Evolutionary conservation across 1,140 invertebrate species (phyloP).

Genomic region (Saccostrea echinata): DNA sequence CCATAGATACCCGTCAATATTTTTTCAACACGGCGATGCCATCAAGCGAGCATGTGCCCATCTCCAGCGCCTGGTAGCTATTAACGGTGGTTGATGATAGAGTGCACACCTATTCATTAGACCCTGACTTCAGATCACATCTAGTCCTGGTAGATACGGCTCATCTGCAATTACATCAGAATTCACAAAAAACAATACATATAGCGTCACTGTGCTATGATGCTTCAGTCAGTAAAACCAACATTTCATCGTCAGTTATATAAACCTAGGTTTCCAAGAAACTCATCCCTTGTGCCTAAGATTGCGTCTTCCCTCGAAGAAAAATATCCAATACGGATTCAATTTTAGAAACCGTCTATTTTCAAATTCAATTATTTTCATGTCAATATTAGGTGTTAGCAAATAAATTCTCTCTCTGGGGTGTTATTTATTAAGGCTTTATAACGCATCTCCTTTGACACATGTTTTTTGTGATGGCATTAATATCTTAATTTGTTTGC

Average conservation of each 20-base stretch:
- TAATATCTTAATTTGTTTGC: too few species aligned
- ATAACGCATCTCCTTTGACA: too few species aligned
- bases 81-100: background rate
- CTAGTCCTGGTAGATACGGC: slow-evolving; percentile 4
- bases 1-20: background rate
- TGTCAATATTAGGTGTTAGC: slow-evolving; percentile 6
- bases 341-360: slow-evolving; percentile 18
- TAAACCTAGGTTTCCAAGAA: background rate
- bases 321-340: slow-evolving; percentile 22
- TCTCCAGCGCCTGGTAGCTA: background rate
- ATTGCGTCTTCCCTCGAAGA: background rate
- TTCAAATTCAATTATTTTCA: slow-evolving; percentile 33
- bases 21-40: background rate
- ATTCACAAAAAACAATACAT: slow-evolving; percentile 10
- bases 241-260: background rate
- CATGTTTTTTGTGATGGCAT: too few species aligned
- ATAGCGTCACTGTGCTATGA: background rate
- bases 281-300: background rate
- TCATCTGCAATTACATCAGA: slow-evolving; percentile 2
- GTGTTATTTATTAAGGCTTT: too few species aligned
- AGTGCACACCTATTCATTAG: background rate
- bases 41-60: background rate
- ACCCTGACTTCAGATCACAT: background rate
- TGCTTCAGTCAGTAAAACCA: background rate
- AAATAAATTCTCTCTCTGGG: background rate